Evolutionary conservation across 2,888 invertebrate genomes (phyloP), one percentile per base, ranked within the genome.

Genomic region (Dimorphilus gyrociliatus): DNA sequence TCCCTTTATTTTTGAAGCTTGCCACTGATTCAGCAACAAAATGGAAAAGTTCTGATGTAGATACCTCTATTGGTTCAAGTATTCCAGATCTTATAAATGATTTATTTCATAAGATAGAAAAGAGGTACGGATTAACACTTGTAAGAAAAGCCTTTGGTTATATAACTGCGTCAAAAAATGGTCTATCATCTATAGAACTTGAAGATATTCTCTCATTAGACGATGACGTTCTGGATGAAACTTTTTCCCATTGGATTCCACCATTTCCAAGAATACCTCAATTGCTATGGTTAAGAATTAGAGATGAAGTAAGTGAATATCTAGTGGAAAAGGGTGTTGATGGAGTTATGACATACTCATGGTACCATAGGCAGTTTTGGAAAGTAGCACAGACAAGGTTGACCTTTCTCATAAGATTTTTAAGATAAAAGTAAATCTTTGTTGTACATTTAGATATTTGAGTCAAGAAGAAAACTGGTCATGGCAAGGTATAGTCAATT

Each of bases 231-330:
- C 25, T 41, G 32, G 32, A 42, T 19, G 32, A 32, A 19, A 17
- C 39, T 6, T 40, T 34, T 24, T 17, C 27, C n/a, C 43, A 40
- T 36, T 37, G 46, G 19, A 36, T 44, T 14, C 50, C 53, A 6
- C 44, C 48, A 6, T 33, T 50, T 10, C 33, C 49, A n/a, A 37
- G 54, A 19, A 38, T 54, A 7, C 44, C 44, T 1, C 41, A 38
- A 13, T 31, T 40, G 2, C 30, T 42, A 3, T 40, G 46, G 40
- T 31, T 37, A 17, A 15, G 42, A 16, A 25, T 44, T 3, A 23
- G 34, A 16, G 21, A 37, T 21, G 35, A 42, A 6, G 29, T 44
- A 17, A 33, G 33, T 7, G 16, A 19, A 8, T 44, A 44, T 27
- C 21, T 44, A 19, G 37, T 38, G 23, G 42, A 45, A 27, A 25